Base-by-base conservation (phyloP, 1,140 invertebrate species). In the Cyclargus thomasi region DNA sequence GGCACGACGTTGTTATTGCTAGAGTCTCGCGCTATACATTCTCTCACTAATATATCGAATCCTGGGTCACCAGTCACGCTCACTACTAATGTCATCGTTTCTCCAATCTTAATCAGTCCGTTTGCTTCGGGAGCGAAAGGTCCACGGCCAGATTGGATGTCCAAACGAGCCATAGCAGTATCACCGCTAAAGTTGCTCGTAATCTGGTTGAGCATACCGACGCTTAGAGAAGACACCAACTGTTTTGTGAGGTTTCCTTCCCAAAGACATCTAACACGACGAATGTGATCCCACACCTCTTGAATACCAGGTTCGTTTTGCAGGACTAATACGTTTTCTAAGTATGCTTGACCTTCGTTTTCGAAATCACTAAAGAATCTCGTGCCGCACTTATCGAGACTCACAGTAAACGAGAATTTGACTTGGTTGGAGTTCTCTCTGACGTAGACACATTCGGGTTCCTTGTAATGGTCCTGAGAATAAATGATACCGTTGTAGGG, bases 141-240 rank as follows among this genome's bases (percentile, higher is more conserved):
- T 69, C 96, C 96, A 80, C 93, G 92, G 6, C 96, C 96, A 36
- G 94, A 88, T 87, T 96, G 95, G 62, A 97, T 95, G 73, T 97
- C 96, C 53, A 97, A 87, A 74, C 93, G 93, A 2, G 95, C 96
- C 74, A 94, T 94, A 0, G 95, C 95, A 3, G 95, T 96, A 72
- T 97, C 95, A 4, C 95, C 96, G 73, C 94, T 95, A 84, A 97
- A 97, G 22, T 95, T 95, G 18, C 96, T 94, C 16, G 95, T 94
- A 75, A 96, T 94, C 79, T 95, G 94, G 69, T 94, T 95, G 64
- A 96, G 81, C 94, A 96, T 96, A 22, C 95, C 95, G 0, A 97
- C 95, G 62, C 93, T 94, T 11, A 97, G 86, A 4, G 94, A 94
- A 0, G 95, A 95, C 0, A 94, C 93, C 23, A 96, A 83, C 10